A percentile compares a stretch with the other conserved stretches of the same genome.
Evolutionary conservation across 1,140 invertebrate species (phyloP).

Genomic region (Euwallacea similis): DNA sequence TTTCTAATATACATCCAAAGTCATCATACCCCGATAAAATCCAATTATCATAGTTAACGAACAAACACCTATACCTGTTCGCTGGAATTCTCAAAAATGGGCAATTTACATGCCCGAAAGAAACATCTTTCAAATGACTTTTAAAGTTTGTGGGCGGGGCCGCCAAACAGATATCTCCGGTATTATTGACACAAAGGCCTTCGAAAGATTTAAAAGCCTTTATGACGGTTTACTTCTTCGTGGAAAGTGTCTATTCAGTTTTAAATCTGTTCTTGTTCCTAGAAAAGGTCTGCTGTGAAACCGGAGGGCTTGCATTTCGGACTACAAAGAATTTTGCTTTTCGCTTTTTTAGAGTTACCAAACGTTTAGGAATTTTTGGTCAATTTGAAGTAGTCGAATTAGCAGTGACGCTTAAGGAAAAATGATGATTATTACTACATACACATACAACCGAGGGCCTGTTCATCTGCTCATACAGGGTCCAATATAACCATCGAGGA

Average conservation of each 20-base stretch:
- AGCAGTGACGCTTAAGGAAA: no score
- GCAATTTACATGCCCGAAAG: constrained; percentile 2
- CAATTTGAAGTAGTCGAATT: no score
- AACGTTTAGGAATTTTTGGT: no score
- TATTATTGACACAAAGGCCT: constrained; percentile 20
- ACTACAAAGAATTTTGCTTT: no score
- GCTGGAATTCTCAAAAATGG: not conserved
- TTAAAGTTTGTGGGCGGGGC: constrained; percentile 18
- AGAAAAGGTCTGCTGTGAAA: not conserved
- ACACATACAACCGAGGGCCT: no score
- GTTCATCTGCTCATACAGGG: not conserved
- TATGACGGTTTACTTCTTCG: not conserved
- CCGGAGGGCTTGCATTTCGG: not conserved
- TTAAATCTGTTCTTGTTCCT: not conserved
- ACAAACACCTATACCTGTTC: constrained; percentile 15
- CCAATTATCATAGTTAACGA: constrained; percentile 7
- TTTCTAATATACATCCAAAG: not conserved
- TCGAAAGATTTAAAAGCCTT: constrained; percentile 10
- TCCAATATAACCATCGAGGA: not conserved
- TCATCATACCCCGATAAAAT: constrained; percentile 1
- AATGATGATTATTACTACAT: no score
- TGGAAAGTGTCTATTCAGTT: not conserved
- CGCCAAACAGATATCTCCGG: not conserved
- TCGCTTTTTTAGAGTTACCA: no score
- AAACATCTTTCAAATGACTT: constrained; percentile 14